These are phyloP conservation scores for Phylloscopus whistleri DNA, from an alignment of 2,113 vertebrate species.

Conservation along the genomic window DNA sequence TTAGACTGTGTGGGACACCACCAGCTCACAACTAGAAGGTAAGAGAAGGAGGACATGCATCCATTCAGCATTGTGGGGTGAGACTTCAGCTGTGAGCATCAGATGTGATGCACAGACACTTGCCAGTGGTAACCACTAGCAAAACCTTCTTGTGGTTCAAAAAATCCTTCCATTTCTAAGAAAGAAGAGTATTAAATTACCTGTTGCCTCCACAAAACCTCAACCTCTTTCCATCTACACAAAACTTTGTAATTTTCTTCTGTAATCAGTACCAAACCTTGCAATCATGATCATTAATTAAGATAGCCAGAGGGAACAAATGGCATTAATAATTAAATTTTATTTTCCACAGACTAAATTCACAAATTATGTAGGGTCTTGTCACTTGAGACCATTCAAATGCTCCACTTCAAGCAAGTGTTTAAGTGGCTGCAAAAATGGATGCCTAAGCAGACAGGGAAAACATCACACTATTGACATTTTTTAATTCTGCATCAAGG, in stretches of 20 bases:
- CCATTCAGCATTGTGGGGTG: not conserved
- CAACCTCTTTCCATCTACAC: not conserved
- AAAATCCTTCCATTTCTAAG: not conserved
- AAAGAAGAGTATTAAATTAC: not conserved
- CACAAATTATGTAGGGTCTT: not conserved
- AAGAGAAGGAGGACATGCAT: not conserved
- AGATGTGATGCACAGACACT: not conserved
- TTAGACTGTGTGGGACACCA: not conserved
- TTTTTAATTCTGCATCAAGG: not conserved
- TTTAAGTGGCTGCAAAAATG: not conserved
- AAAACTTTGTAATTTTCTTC: not conserved
- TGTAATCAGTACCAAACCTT: not conserved
- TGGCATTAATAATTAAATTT: not conserved
- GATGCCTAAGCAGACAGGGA: not conserved
- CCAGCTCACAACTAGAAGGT: accelerated
- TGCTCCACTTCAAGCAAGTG: not conserved
- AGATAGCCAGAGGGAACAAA: not conserved
- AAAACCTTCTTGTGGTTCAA: not conserved
- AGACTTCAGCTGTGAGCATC: not conserved
- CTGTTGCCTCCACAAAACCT: not conserved
- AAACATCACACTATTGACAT: not conserved
- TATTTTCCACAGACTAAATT: not conserved
- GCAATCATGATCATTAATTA: not conserved
- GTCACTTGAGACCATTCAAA: not conserved
- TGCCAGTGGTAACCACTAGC: not conserved